Percentiles rank a stretch among this genome's conserved stretches.
Conservation (phyloP, 2,888 invertebrate genomes). For the Drymonia ruficornis region DNA sequence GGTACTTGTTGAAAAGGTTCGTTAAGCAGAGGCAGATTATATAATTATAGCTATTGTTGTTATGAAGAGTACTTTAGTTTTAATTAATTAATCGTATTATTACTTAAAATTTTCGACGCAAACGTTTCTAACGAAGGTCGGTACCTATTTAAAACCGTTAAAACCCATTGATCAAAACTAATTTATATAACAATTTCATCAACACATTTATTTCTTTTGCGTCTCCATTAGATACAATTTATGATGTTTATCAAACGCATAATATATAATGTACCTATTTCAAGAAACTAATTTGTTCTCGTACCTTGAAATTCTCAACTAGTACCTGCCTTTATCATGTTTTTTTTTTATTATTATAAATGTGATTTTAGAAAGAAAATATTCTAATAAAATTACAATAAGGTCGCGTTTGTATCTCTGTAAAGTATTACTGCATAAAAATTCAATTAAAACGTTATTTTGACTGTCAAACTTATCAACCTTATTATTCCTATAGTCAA, state of each 20-base stretch:
- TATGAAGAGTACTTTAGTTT: not conserved
- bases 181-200: slow-evolving; percentile 17
- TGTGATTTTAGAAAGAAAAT: too few relatives aligned
- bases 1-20: not conserved
- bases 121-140: not conserved
- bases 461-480: too few relatives aligned
- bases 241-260: slow-evolving; percentile 26
- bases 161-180: slow-evolving; percentile 21
- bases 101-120: not conserved
- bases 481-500: too few relatives aligned
- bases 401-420: too few relatives aligned
- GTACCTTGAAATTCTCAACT: too few relatives aligned
- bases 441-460: too few relatives aligned
- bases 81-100: not conserved
- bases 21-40: not conserved
- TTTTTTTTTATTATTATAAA: too few relatives aligned
- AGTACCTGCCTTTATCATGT: too few relatives aligned
- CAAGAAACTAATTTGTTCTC: not conserved
- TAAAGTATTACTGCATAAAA: too few relatives aligned
- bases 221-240: slow-evolving; percentile 22
- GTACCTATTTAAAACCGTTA: not conserved
- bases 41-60: not conserved
- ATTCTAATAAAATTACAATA: too few relatives aligned
- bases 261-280: slow-evolving; percentile 13
- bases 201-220: slow-evolving; percentile 27